Conservation (phyloP, 2,113 vertebrate species). For the Ptilonorhynchus violaceus region DNA sequence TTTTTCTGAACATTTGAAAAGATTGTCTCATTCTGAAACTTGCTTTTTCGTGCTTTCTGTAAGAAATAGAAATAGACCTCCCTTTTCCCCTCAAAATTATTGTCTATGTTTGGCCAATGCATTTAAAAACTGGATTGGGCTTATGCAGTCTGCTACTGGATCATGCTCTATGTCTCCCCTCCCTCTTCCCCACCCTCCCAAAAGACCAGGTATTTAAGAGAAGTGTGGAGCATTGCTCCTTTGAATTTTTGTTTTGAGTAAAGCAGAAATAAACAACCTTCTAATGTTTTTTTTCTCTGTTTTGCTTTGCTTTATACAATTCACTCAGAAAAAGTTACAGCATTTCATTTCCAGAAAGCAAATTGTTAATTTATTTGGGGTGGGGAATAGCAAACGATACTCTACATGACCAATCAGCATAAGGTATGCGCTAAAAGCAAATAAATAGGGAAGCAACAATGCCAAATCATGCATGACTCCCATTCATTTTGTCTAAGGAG, state of each 20-base stretch:
- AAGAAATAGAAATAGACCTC: not conserved
- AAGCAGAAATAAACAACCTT: not conserved
- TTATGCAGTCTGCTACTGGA: not conserved
- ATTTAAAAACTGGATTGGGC: not conserved
- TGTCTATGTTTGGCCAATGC: not conserved
- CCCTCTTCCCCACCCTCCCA: fast-evolving
- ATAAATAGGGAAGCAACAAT: slow-evolving; percentile 27
- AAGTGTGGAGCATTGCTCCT: not conserved
- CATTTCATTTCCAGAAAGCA: not conserved
- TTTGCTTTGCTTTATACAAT: not conserved
- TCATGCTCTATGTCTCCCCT: not conserved
- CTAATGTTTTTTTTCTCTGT: not conserved
- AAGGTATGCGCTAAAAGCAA: slow-evolving; percentile 56
- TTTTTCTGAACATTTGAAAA: slow-evolving; percentile 24
- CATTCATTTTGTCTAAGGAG: slow-evolving; percentile 26
- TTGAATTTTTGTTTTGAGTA: not conserved
- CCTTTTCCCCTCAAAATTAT: not conserved
- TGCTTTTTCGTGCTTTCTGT: not conserved
- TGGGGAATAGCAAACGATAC: not conserved
- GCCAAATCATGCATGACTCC: slow-evolving; percentile 47
- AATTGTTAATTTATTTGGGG: slow-evolving; percentile 25
- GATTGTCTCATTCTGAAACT: not conserved
- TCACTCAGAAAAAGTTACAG: not conserved
- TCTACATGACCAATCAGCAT: slow-evolving; percentile 46
- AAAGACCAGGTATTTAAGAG: not conserved